Percentiles rank a stretch among this genome's conserved stretches.
These are phyloP conservation scores for Sceloporus tristichus DNA, from an alignment of 2,113 vertebrate species.

Conservation along the genomic window DNA sequence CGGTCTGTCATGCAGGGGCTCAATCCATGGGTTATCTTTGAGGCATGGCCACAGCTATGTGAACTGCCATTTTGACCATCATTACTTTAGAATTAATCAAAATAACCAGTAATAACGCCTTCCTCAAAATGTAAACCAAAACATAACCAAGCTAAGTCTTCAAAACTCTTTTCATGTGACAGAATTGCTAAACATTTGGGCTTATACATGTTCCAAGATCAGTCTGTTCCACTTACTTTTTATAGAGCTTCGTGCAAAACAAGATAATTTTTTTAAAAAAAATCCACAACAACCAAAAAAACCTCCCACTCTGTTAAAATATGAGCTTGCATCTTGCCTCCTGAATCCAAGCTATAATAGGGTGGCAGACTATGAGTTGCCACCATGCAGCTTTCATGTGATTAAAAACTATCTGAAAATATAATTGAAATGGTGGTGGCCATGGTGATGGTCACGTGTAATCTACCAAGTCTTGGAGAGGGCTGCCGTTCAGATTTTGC, in stretches of 20 bases:
- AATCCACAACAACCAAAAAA: neutral
- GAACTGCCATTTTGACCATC: too few relatives aligned
- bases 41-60: too few relatives aligned
- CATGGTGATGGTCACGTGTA: neutral
- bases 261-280: neutral
- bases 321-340: neutral
- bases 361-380: neutral
- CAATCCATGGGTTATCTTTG: too few relatives aligned
- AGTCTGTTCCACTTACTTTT: neutral
- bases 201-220: slow-evolving; percentile 36
- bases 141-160: neutral
- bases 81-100: too few relatives aligned
- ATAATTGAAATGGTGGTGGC: neutral
- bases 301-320: neutral
- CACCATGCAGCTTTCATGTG: neutral
- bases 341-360: slow-evolving; percentile 9
- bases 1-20: too few relatives aligned
- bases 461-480: neutral
- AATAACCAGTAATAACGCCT: neutral
- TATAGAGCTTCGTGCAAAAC: slow-evolving; percentile 35
- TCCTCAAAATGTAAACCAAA: neutral
- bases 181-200: slow-evolving; percentile 34
- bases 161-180: neutral
- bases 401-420: neutral
- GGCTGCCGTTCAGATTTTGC: slow-evolving; percentile 15